phyloP scores from a whole-genome alignment of 2,797 vertebrate species.

The Neoniphon sammara region DNA sequence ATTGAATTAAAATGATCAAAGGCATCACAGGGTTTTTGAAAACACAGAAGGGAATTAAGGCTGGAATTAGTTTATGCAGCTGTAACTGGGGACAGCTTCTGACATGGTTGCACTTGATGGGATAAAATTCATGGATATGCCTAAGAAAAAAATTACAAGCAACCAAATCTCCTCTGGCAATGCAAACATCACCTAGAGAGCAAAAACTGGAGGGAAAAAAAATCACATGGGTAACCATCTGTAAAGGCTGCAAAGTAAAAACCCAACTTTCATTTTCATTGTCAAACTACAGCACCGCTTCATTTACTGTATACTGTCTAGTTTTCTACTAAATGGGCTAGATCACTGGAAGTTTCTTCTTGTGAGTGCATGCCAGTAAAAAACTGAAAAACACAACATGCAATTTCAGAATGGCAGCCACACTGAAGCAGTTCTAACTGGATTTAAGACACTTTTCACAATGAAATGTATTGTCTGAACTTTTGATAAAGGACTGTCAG shows the following conservation, averaged over 20 bases:
- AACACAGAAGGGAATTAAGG: slow-evolving; percentile 21
- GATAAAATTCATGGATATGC: slow-evolving; percentile 41
- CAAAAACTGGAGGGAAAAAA: too few species aligned
- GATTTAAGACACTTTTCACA: too few species aligned
- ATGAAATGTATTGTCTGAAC: too few species aligned
- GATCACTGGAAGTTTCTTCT: too few species aligned
- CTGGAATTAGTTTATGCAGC: slow-evolving; percentile 10
- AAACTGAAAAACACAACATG: too few species aligned
- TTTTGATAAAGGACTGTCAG: too few species aligned
- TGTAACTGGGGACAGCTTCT: slow-evolving; percentile 7
- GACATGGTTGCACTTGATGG: slow-evolving; percentile 32
- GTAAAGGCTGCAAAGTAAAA: slow-evolving; percentile 40
- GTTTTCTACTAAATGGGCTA: too few species aligned
- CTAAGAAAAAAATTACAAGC: slow-evolving; percentile 30
- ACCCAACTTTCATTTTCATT: slow-evolving; percentile 24
- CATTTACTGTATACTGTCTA: neutral
- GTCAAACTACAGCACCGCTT: slow-evolving; percentile 19
- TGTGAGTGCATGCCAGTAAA: too few species aligned
- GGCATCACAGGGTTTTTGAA: slow-evolving; percentile 19
- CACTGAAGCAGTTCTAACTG: too few species aligned
- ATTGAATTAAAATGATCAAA: slow-evolving; percentile 52
- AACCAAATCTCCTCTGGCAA: slow-evolving; percentile 25
- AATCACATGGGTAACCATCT: neutral
- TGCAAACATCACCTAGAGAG: slow-evolving; percentile 21
- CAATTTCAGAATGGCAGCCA: too few species aligned